Evolutionary conservation across 2,797 vertebrate species (phyloP).

Genomic region (Galaxias olidus): DNA sequence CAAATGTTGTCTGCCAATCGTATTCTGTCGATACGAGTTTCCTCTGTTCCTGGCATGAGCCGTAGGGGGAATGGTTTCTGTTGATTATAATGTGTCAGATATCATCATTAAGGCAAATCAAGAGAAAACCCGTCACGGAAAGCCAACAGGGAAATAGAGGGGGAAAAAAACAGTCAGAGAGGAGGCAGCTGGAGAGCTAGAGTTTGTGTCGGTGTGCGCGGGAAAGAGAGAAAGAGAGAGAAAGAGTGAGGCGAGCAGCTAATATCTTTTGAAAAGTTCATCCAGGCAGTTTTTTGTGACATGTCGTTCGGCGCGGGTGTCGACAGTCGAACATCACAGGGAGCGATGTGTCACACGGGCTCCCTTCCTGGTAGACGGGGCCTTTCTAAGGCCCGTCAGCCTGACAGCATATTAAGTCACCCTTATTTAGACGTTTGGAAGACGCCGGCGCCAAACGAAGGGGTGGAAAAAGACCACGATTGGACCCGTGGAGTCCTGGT

Average conservation of each 20-base stretch:
- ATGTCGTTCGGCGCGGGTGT: slow-evolving; percentile 35
- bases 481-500: slow-evolving; percentile 47
- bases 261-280: slow-evolving; percentile 52
- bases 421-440: slow-evolving; percentile 60
- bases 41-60: slow-evolving; percentile 40
- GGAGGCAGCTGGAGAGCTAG: no score
- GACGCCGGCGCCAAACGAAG: slow-evolving; percentile 39
- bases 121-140: slow-evolving; percentile 36
- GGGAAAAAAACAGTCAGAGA: not conserved
- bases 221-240: slow-evolving; percentile 19
- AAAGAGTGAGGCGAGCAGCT: not conserved
- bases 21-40: slow-evolving; percentile 35
- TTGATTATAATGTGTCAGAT: slow-evolving; percentile 64
- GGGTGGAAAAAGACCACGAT: slow-evolving; percentile 30
- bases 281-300: slow-evolving; percentile 48
- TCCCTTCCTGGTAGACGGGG: slow-evolving; percentile 41
- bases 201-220: not conserved
- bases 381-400: slow-evolving; percentile 65
- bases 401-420: slow-evolving; percentile 60
- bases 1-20: slow-evolving; percentile 52
- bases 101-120: slow-evolving; percentile 60
- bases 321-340: slow-evolving; percentile 50
- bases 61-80: slow-evolving; percentile 46
- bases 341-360: slow-evolving; percentile 46
- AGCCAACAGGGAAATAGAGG: slow-evolving; percentile 36